Percentiles rank a stretch among this genome's conserved stretches.
Evolutionary conservation across 2,888 invertebrate species (phyloP).

Genomic region (Thumatha senex): DNA sequence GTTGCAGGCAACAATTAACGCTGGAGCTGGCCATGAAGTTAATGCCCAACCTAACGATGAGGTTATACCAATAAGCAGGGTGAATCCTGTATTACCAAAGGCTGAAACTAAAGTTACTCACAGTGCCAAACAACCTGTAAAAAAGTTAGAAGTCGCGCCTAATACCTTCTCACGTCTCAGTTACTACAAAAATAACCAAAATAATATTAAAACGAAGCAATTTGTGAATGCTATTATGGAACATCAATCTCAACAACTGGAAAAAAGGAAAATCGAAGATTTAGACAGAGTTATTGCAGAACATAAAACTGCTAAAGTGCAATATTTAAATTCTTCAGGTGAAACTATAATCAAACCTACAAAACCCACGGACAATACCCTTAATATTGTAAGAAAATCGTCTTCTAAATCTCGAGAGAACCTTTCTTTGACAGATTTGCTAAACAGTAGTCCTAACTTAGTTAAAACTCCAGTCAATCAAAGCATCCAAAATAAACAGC

Average conservation of each 20-base stretch:
- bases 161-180: slow-evolving; percentile 73
- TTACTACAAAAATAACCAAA: slow-evolving; percentile 71
- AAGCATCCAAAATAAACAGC: slow-evolving; percentile 10
- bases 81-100: slow-evolving; percentile 38
- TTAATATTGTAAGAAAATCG: slow-evolving; percentile 10
- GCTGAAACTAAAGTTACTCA: slow-evolving; percentile 35
- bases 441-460: slow-evolving; percentile 1
- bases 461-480: slow-evolving; percentile 7
- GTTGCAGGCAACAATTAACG: slow-evolving; percentile 53
- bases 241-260: slow-evolving; percentile 21
- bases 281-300: slow-evolving; percentile 25
- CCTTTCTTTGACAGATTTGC: slow-evolving; percentile 11
- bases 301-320: slow-evolving; percentile 18
- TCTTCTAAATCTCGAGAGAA: slow-evolving; percentile 12
- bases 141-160: slow-evolving; percentile 59
- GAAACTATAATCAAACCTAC: slow-evolving; percentile 4
- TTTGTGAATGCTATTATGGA: slow-evolving; percentile 29
- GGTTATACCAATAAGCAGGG: slow-evolving; percentile 34
- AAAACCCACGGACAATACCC: slow-evolving; percentile 9
- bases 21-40: slow-evolving; percentile 40
- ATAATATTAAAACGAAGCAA: slow-evolving; percentile 48
- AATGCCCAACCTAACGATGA: slow-evolving; percentile 32
- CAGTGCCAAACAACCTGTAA: slow-evolving; percentile 58
- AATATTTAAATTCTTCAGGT: slow-evolving; percentile 2
- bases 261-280: slow-evolving; percentile 9